phyloP scores from a whole-genome alignment of 2,113 vertebrate species.

The Pteronura brasiliensis region DNA sequence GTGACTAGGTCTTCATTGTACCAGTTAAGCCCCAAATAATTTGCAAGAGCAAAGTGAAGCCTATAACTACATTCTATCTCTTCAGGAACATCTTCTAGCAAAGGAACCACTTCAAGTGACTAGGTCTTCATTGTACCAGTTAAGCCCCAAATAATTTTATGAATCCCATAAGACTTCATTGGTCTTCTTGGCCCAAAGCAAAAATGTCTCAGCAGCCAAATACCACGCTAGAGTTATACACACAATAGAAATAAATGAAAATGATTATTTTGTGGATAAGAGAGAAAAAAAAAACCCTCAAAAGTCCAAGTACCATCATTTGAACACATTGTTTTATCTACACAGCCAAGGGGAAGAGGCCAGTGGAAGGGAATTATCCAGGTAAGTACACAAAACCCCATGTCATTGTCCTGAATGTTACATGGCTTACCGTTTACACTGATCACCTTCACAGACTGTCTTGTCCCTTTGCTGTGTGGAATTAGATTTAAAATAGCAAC shows the following conservation, averaged over 20 bases:
- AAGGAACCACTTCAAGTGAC: background rate
- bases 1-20: background rate
- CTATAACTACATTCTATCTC: background rate
- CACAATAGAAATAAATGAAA: conserved; percentile 43
- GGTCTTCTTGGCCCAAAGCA: conserved; percentile 19
- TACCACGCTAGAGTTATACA: background rate
- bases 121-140: background rate
- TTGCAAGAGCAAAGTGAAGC: background rate
- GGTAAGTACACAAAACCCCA: background rate
- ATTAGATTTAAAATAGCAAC: background rate
- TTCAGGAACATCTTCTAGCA: background rate
- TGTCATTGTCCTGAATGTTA: background rate
- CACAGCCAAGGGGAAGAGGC: conserved; percentile 26
- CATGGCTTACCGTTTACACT: background rate
- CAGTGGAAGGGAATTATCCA: background rate
- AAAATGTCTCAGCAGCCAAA: background rate
- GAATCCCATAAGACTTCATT: background rate
- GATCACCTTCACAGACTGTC: background rate
- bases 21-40: background rate
- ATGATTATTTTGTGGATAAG: conserved; percentile 35
- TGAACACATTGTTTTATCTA: conserved; percentile 61
- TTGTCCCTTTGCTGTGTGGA: background rate
- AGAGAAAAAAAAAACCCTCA: background rate
- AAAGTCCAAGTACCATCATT: conserved; percentile 62
- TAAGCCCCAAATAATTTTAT: background rate